A percentile compares a stretch with the other conserved stretches of the same genome.
phyloP scores from a whole-genome alignment of 2,797 vertebrate genomes.

The Hemitrygon akajei region DNA sequence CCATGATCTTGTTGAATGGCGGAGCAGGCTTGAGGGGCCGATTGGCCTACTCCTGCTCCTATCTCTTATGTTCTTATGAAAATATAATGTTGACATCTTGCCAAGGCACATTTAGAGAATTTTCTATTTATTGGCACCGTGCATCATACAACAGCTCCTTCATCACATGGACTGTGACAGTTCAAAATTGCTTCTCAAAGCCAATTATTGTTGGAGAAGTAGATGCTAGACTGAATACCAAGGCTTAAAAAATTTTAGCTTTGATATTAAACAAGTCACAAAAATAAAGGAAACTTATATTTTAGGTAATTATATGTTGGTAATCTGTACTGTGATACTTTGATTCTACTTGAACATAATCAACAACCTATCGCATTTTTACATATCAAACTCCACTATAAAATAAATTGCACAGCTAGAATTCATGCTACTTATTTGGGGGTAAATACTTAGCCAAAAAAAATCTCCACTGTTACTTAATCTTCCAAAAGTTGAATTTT shows the following conservation, averaged over 20 bases:
- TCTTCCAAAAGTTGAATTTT: not conserved
- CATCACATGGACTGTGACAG: not conserved
- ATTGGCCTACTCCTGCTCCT: too few species aligned
- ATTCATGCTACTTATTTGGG: not conserved
- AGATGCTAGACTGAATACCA: not conserved
- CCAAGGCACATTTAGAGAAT: not conserved
- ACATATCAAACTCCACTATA: not conserved
- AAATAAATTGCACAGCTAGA: not conserved
- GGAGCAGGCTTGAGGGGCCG: too few species aligned
- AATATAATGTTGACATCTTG: not conserved
- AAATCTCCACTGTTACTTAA: not conserved
- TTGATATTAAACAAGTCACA: not conserved
- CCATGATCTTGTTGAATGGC: too few species aligned
- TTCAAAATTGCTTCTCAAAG: not conserved
- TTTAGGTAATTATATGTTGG: not conserved
- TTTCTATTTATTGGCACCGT: not conserved
- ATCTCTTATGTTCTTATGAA: too few species aligned
- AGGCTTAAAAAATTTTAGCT: not conserved
- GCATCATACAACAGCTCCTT: not conserved
- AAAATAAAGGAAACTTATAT: not conserved
- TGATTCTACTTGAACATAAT: not conserved
- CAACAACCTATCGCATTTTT: not conserved
- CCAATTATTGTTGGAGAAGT: not conserved
- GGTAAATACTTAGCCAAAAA: not conserved
- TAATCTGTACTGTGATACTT: not conserved